phyloP scores from a whole-genome alignment of 2,113 vertebrate species.

The Ageneiosus marmoratus region DNA sequence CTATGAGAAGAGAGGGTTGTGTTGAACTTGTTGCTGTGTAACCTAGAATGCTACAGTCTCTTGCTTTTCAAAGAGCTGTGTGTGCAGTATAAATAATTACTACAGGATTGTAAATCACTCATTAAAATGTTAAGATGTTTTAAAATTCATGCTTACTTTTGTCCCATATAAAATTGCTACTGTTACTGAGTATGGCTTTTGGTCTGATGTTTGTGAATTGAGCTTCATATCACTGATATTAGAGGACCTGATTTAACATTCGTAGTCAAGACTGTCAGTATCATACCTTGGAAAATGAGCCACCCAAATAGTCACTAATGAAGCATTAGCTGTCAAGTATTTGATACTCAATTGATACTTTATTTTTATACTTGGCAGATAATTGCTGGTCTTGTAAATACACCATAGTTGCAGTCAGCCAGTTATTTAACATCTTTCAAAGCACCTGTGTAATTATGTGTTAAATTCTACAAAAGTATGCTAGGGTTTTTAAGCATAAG shows the following conservation, averaged over 20 bases:
- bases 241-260: slow-evolving; percentile 42
- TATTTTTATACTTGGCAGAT: slow-evolving; percentile 62
- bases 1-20: slow-evolving; percentile 54
- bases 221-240: slow-evolving; percentile 25
- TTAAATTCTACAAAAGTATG: slow-evolving; percentile 58
- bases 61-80: slow-evolving; percentile 3
- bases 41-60: slow-evolving; percentile 23
- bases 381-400: slow-evolving; percentile 71
- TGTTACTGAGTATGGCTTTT: neutral
- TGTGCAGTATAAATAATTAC: slow-evolving; percentile 1
- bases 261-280: slow-evolving; percentile 53
- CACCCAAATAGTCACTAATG: slow-evolving; percentile 48
- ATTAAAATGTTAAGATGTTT: neutral
- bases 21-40: slow-evolving; percentile 70
- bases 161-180: neutral
- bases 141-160: neutral
- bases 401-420: slow-evolving; percentile 56
- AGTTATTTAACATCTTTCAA: slow-evolving; percentile 49
- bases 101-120: neutral
- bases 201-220: slow-evolving; percentile 29
- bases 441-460: slow-evolving; percentile 66
- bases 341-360: slow-evolving; percentile 63
- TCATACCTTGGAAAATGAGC: slow-evolving; percentile 13
- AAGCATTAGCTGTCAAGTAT: slow-evolving; percentile 65
- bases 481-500: slow-evolving; percentile 58